Evolutionary conservation across 1,140 invertebrate genomes (phyloP), one percentile per base, ranked within the genome.

Genomic region (Ctenoplectra terminalis): DNA sequence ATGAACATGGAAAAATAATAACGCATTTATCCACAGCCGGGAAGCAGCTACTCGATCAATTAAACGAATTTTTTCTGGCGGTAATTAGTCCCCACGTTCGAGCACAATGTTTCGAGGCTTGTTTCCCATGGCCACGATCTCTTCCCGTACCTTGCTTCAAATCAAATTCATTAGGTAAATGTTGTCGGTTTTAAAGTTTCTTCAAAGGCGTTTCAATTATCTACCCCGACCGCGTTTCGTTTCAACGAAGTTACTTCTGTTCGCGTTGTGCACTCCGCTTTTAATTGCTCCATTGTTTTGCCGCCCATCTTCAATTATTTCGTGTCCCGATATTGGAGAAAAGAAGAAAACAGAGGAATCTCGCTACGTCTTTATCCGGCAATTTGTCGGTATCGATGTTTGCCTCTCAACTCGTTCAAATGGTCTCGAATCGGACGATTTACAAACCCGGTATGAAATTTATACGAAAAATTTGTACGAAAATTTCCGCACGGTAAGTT

Each of bases 51-150:
- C 40, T 52, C 29, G 20, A n/a, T 43, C 69, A 40, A 6, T 52
- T 85, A 85, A 85, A 81, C 56, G 82, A 58, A 85, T 84, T 84
- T 81, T 26, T 15, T 15, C 52, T 61, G 46, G 20, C n/a, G n/a
- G n/a, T n/a, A n/a, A n/a, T n/a, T n/a, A n/a, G n/a, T n/a, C n/a
- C n/a, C n/a, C n/a, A n/a, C n/a, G n/a, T n/a, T n/a, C n/a, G n/a
- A 80, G 56, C 23, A 72, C 2, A 4, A 46, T 46, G 6, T 8
- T 37, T 6, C 6, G 17, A 20, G 5, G n/a, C n/a, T n/a, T n/a
- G n/a, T n/a, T n/a, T n/a, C 6, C 8, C 8, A 3, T 11, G 15
- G 4, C 7, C 20, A 46, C 54, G 29, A 3, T 15, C n/a, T 26
- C 20, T 31, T n/a, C 17, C 34, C 6, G 17, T 43, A 8, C 23